These are phyloP conservation scores for Electrophaes corylata DNA, from an alignment of 2,888 invertebrate genomes.

Conservation along the genomic window DNA sequence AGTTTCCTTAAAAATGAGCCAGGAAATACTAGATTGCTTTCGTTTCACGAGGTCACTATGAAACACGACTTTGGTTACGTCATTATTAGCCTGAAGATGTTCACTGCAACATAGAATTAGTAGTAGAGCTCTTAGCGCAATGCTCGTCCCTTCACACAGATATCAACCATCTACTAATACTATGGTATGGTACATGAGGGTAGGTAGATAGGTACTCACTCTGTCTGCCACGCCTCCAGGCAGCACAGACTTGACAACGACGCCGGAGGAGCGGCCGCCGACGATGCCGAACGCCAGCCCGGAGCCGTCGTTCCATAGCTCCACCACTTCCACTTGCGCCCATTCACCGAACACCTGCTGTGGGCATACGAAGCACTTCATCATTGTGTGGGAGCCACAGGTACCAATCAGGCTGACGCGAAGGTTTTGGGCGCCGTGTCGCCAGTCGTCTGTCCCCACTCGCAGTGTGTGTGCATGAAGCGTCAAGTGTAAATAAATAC, in stretches of 20 bases:
- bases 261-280: constrained; percentile 95
- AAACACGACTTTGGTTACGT: not conserved
- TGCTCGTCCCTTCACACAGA: too few species aligned
- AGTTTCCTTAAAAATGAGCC: constrained; percentile 14
- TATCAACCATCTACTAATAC: too few species aligned
- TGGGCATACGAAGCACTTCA: not conserved
- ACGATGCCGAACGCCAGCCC: constrained; percentile 97
- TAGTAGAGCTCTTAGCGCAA: too few species aligned
- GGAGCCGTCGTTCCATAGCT: constrained; percentile 95
- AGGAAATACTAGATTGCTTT: constrained; percentile 3
- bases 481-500: too few species aligned
- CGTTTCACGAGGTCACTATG: not conserved
- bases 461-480: too few species aligned
- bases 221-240: constrained; percentile 97
- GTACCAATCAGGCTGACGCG: too few species aligned
- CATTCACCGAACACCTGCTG: constrained; percentile 96
- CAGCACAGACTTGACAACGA: constrained; percentile 96
- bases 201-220: constrained; percentile 75
- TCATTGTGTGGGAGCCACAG: too few species aligned
- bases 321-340: constrained; percentile 98
- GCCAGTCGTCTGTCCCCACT: too few species aligned
- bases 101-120: too few species aligned
- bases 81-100: too few species aligned
- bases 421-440: too few species aligned
- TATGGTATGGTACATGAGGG: too few species aligned